A percentile compares a stretch with the other conserved stretches of the same genome.
These are phyloP conservation scores for Carabus problematicus DNA, from an alignment of 2,888 invertebrate genomes.

Conservation along the genomic window DNA sequence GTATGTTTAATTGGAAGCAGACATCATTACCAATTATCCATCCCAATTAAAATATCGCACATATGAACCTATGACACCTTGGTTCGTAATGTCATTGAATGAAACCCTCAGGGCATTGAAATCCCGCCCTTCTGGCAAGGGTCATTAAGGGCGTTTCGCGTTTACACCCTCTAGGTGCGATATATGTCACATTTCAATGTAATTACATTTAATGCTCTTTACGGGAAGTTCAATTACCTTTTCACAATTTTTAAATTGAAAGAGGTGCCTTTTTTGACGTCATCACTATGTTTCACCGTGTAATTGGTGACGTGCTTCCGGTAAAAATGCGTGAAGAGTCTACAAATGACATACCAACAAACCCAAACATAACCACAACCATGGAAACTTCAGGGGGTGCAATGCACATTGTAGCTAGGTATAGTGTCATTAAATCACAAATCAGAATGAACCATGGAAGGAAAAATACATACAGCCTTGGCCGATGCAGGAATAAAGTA, in stretches of 20 bases:
- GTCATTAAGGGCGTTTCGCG: slow-evolving; percentile 10
- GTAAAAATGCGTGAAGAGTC: neutral
- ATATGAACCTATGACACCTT: neutral
- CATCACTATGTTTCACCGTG: slow-evolving; percentile 13
- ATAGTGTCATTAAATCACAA: no score
- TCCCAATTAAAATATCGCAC: slow-evolving; percentile 12
- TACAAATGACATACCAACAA: no score
- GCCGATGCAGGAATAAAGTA: no score
- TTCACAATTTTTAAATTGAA: slow-evolving; percentile 36
- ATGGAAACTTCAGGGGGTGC: no score
- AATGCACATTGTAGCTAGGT: no score
- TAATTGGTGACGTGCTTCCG: slow-evolving; percentile 9
- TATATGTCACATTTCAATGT: slow-evolving; percentile 18
- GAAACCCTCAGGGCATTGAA: slow-evolving; percentile 6
- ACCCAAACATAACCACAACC: no score
- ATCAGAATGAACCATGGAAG: no score
- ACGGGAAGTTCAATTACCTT: slow-evolving; percentile 38
- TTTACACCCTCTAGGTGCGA: slow-evolving; percentile 6
- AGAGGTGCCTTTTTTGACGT: slow-evolving; percentile 23
- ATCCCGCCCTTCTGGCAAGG: slow-evolving; percentile 3
- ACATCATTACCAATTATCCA: no score
- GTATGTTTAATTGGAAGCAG: no score
- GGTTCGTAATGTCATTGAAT: slow-evolving; percentile 5
- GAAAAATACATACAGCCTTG: no score
- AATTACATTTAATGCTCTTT: slow-evolving; percentile 32